These are phyloP conservation scores for Zaprionus ornatus DNA, from an alignment of 1,140 invertebrate species.

Conservation along the genomic window DNA sequence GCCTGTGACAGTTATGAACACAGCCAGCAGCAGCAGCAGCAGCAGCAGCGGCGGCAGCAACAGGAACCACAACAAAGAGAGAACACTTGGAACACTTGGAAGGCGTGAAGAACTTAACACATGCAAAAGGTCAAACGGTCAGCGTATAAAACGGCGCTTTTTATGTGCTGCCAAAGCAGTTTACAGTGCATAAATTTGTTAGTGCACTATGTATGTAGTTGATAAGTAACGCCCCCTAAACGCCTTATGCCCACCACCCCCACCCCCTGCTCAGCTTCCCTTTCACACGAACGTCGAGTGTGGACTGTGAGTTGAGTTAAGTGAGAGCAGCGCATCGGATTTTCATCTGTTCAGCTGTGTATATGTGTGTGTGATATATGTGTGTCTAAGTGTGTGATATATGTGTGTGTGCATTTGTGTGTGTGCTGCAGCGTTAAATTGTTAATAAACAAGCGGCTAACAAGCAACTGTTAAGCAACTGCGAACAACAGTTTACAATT, in stretches of 20 bases:
- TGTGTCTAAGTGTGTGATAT: neutral
- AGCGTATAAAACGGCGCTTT: constrained; percentile 66
- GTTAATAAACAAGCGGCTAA: constrained; percentile 79
- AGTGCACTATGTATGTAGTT: constrained; percentile 41
- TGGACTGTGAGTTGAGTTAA: constrained; percentile 34
- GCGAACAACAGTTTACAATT: constrained; percentile 79
- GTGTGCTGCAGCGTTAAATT: constrained; percentile 66
- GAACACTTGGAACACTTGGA: constrained; percentile 4
- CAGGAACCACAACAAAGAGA: neutral
- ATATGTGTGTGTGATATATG: constrained; percentile 1
- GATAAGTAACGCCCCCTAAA: constrained; percentile 63
- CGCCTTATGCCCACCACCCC: neutral
- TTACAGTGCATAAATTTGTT: constrained; percentile 66
- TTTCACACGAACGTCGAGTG: neutral
- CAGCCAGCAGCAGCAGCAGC: constrained; percentile 7
- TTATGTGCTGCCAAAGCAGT: constrained; percentile 68
- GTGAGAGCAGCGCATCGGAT: constrained; percentile 37
- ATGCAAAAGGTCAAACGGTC: constrained; percentile 69
- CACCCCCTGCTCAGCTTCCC: neutral
- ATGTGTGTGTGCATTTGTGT: constrained; percentile 16
- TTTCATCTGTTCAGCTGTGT: constrained; percentile 4
- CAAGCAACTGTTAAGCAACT: constrained; percentile 73
- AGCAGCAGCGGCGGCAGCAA: constrained; percentile 3
- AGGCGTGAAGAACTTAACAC: constrained; percentile 45
- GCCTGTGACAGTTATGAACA: constrained; percentile 73